Base-by-base conservation (phyloP, 2,888 invertebrate species). In the Sceliomorpha sp. region DNA sequence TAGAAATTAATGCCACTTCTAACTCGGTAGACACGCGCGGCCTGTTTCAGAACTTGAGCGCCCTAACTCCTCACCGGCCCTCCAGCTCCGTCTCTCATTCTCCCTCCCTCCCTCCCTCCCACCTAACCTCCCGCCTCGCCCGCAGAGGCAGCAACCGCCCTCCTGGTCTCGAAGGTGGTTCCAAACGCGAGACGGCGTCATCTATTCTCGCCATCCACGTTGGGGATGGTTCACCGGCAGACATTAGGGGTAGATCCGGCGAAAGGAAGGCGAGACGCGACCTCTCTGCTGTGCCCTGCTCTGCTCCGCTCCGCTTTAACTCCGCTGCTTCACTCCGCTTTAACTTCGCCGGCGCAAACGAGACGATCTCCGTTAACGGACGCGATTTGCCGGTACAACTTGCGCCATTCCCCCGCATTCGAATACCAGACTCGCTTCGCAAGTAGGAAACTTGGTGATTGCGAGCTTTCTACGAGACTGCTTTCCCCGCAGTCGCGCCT, bases 1-100 rank as follows among this genome's bases (percentile, higher is more conserved):
- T 63, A 63, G 76, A 75, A 81, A 79, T 83, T 84, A 78, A 81
- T 82, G 74, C 80, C 80, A 76, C 77, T 71, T 73, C 76, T 77
- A 77, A 80, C 77, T 79, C 72, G 70, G 76, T 69, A 81, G 79
- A 79, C 78, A 74, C 73, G 73, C 58, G 76, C 62, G 75, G 78
- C 78, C 77, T 78, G 78, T 75, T 79, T 74, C 74, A 68, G 74
- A 82, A 82, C 78, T 80, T 72, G 69, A 71, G 69, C 76, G 75
- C 76, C 26, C 44, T 59, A 36, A 56, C 17, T 34, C 47, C 17
- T 42, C 8, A 5, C 12, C 20, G 10, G 74, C 68, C 62, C 68
- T 47, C n/a, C n/a, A n/a, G 39, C 53, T 42, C 45, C 47, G 10
- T 50, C 51, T 44, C 10, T 14, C 13, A 2, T 13, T 12, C 17